These are phyloP conservation scores for Drosophila grimshawi DNA, from an alignment of 1,140 invertebrate species.

Conservation along the genomic window DNA sequence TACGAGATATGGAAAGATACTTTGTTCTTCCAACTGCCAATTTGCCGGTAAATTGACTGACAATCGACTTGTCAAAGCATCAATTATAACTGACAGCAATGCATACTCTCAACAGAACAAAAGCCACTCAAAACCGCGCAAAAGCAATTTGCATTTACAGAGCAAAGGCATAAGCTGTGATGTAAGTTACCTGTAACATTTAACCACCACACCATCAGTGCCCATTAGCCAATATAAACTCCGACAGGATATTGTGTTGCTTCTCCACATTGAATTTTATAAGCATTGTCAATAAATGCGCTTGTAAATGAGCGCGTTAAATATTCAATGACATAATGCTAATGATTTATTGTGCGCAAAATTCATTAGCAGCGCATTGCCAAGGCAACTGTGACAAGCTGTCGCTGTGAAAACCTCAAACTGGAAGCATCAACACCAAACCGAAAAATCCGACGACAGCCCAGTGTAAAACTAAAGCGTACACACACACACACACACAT, in stretches of 20 bases:
- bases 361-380: constrained; percentile 63
- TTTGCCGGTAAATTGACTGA: constrained; percentile 60
- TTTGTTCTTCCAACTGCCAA: constrained; percentile 7
- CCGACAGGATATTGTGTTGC: background rate
- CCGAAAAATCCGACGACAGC: constrained; percentile 14
- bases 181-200: constrained; percentile 54
- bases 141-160: constrained; percentile 67
- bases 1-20: constrained; percentile 4
- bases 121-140: constrained; percentile 3
- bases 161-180: constrained; percentile 54
- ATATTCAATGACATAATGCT: constrained; percentile 76
- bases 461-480: constrained; percentile 24
- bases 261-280: constrained; percentile 58
- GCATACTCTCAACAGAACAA: background rate
- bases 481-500: background rate
- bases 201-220: background rate
- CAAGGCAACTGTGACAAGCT: constrained; percentile 50
- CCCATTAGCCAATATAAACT: too few relatives aligned
- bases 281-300: constrained; percentile 66
- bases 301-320: constrained; percentile 56
- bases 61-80: constrained; percentile 77
- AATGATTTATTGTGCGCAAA: constrained; percentile 75
- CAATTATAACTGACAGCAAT: constrained; percentile 69
- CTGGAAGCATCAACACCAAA: background rate
- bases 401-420: constrained; percentile 27